These are phyloP conservation scores for Muscina levida DNA, from an alignment of 2,888 invertebrate species.

Conservation along the genomic window DNA sequence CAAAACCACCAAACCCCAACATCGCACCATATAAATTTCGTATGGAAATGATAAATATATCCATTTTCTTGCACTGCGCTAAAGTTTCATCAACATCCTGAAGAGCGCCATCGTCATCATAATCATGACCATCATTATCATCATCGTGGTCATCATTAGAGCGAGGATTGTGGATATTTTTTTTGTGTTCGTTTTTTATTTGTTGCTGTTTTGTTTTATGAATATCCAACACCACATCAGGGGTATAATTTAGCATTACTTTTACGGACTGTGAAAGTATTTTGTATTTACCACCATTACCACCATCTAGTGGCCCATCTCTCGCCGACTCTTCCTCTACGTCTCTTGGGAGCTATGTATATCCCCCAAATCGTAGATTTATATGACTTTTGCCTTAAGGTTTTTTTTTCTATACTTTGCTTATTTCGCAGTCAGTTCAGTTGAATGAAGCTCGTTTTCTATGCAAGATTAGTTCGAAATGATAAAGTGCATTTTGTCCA, in stretches of 20 bases:
- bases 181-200: background rate
- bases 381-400: conserved; percentile 62
- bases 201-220: conserved; percentile 6
- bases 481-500: conserved; percentile 75
- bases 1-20: conserved; percentile 25
- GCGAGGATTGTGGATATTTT: conserved; percentile 11
- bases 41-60: conserved; percentile 54
- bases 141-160: conserved; percentile 32
- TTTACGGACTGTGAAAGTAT: conserved; percentile 65
- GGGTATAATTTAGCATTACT: conserved; percentile 58
- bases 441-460: conserved; percentile 54
- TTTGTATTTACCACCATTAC: conserved; percentile 36
- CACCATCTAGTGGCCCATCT: background rate
- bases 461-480: conserved; percentile 71
- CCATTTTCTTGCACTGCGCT: conserved; percentile 42
- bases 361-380: conserved; percentile 49
- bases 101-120: background rate
- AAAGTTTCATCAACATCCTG: conserved; percentile 47
- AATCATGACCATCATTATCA: conserved; percentile 27
- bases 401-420: no score
- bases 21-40: conserved; percentile 41
- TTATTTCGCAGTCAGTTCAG: conserved; percentile 23
- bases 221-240: conserved; percentile 50
- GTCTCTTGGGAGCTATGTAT: background rate
- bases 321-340: background rate